Evolutionary conservation across 23 tunicate species (phyloP).

Genomic region (Halocynthia roretzi): DNA sequence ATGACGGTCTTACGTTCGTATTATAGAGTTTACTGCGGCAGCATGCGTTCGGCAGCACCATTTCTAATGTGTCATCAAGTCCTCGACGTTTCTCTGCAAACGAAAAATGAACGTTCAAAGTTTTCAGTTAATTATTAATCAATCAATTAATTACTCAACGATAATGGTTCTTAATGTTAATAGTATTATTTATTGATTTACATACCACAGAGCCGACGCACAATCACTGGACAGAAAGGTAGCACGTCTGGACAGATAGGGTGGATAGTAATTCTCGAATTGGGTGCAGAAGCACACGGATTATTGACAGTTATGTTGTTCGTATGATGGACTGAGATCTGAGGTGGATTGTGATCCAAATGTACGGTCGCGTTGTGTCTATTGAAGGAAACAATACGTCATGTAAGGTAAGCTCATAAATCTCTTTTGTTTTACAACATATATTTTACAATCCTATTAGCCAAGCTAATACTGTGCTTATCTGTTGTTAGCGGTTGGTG

Average conservation of each 20-base stretch:
- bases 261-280: slow-evolving; percentile 4
- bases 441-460: no score
- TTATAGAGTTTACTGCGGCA: slow-evolving; percentile 29
- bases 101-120: neutral
- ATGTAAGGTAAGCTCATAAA: neutral
- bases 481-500: no score
- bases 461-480: no score
- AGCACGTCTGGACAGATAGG: slow-evolving; percentile 30
- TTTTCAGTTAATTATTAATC: neutral
- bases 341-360: slow-evolving; percentile 8
- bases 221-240: slow-evolving; percentile 23
- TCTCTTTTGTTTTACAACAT: neutral
- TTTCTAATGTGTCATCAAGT: neutral
- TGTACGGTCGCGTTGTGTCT: slow-evolving; percentile 42
- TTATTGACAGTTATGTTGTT: slow-evolving; percentile 22
- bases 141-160: neutral
- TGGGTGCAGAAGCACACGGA: slow-evolving; percentile 23
- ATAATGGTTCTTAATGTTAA: no score
- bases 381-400: neutral
- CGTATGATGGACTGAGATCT: slow-evolving; percentile 11
- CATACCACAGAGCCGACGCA: slow-evolving; percentile 53
- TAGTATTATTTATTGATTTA: neutral
- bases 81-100: slow-evolving; percentile 1
- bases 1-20: slow-evolving; percentile 13
- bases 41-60: slow-evolving; percentile 22